These are phyloP conservation scores for Corbicula japonica DNA, from an alignment of 2,888 invertebrate genomes.

Conservation along the genomic window DNA sequence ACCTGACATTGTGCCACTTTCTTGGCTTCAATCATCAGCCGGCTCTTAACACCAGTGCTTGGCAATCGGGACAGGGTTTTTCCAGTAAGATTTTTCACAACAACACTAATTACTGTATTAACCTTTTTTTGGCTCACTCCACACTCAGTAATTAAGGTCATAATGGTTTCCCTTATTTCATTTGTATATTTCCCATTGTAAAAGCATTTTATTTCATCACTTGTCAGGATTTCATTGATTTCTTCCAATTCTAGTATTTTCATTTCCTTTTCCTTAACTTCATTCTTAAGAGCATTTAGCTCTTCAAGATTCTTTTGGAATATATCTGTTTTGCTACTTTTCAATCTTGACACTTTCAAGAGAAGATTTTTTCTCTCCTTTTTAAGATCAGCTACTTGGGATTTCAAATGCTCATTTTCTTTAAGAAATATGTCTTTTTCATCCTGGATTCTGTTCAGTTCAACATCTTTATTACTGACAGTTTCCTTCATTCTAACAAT, in stretches of 20 bases:
- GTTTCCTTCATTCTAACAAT: not conserved
- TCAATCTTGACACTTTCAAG: conserved; percentile 1
- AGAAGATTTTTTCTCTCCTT: not conserved
- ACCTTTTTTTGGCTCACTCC: conserved; percentile 42
- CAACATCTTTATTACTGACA: not conserved
- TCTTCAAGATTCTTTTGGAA: not conserved
- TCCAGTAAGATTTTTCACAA: conserved; percentile 33
- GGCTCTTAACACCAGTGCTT: conserved; percentile 44
- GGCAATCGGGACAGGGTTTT: conserved; percentile 42
- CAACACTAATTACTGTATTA: conserved; percentile 34
- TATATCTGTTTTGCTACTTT: not conserved
- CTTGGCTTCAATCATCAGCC: conserved; percentile 43
- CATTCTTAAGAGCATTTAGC: conserved; percentile 15
- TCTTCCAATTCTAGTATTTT: conserved; percentile 27
- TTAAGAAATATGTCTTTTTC: not conserved
- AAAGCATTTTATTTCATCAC: conserved; percentile 24
- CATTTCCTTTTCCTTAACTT: conserved; percentile 15
- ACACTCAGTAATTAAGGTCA: conserved; percentile 42
- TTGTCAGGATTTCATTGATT: conserved; percentile 14
- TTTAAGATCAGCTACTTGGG: not conserved
- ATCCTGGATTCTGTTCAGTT: not conserved
- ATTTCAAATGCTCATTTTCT: conserved; percentile 4
- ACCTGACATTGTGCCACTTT: conserved; percentile 33
- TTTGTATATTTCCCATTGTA: conserved; percentile 40
- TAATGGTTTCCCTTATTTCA: conserved; percentile 47